Base-by-base conservation (phyloP, 2,888 invertebrate species). In the Drosophila colorata region DNA sequence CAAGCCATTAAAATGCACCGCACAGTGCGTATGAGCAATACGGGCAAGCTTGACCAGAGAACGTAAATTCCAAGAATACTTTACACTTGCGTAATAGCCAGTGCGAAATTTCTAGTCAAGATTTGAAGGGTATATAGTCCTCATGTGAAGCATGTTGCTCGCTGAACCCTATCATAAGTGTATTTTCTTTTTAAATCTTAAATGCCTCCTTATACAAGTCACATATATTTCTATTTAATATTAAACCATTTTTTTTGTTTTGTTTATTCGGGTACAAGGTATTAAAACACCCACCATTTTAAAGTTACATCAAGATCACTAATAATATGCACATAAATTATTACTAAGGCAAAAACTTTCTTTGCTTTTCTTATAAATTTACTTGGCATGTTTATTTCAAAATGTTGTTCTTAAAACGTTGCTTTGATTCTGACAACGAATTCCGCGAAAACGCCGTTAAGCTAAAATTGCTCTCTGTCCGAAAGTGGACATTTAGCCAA, bases 11-110 rank as follows among this genome's bases (percentile, higher is more conserved):
- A 74, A 81, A 82, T 78, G 70, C 68, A 61, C 66, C 58, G 9
- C 70, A 74, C 75, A 55, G 48, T 64, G 82, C 79, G 74, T 74
- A 72, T 76, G 57, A 57, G 79, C 63, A 66, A 66, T 64, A 61
- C 43, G 11, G 25, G 46, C 55, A 13, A 55, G 53, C 51, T 58
- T 41, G 16, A 49, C 47, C 37, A 4, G 13, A 0, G 6, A 35
- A 18, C 35, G 18, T 35, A 14, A 49, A 25, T 57, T 65, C 44
- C 14, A 6, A 28, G 23, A 5, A 38, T 14, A 14, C 13, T 33
- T 53, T 41, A n/a, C 31, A 55, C 14, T 31, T 31, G 3, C 2
- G 2, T 5, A 9, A 28, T 16, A 55, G 33, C 5, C 31, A 55
- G 33, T 14, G 4, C 2, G 16, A 33, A 33, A 33, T 33, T 33